phyloP scores from a whole-genome alignment of 2,888 invertebrate genomes.

The Ectemnius continuus region DNA sequence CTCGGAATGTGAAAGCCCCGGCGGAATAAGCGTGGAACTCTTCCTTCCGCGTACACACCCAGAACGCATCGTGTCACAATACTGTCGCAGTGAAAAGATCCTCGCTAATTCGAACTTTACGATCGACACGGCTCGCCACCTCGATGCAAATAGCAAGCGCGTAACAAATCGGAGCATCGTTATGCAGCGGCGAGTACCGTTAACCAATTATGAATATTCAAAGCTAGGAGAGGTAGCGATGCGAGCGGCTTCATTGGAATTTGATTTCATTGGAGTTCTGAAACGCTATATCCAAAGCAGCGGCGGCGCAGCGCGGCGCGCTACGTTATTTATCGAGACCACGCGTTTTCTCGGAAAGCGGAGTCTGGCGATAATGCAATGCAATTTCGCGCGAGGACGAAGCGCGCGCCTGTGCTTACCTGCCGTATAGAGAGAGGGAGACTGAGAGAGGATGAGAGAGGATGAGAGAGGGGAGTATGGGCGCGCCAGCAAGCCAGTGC shows the following conservation, averaged over 20 bases:
- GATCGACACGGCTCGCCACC: neutral
- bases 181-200: constrained; percentile 41
- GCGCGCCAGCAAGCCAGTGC: neutral
- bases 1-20: constrained; percentile 68
- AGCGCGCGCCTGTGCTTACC: neutral
- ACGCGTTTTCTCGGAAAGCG: constrained; percentile 7
- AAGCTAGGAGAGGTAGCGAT: constrained; percentile 47
- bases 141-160: neutral
- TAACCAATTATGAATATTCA: constrained; percentile 35
- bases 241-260: constrained; percentile 3
- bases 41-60: no score
- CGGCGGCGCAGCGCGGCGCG: neutral
- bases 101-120: neutral
- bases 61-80: neutral
- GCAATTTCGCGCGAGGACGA: constrained; percentile 11
- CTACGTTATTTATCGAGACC: neutral
- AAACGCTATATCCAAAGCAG: neutral
- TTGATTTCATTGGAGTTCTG: neutral
- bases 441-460: no score
- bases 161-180: constrained; percentile 9
- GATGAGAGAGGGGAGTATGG: no score
- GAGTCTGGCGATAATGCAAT: constrained; percentile 3
- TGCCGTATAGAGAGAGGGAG: no score
- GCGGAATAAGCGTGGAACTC: neutral
- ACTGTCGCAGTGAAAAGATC: neutral